These are phyloP conservation scores for Vandiemenella viatica DNA, from an alignment of 2,888 invertebrate genomes.

Conservation along the genomic window DNA sequence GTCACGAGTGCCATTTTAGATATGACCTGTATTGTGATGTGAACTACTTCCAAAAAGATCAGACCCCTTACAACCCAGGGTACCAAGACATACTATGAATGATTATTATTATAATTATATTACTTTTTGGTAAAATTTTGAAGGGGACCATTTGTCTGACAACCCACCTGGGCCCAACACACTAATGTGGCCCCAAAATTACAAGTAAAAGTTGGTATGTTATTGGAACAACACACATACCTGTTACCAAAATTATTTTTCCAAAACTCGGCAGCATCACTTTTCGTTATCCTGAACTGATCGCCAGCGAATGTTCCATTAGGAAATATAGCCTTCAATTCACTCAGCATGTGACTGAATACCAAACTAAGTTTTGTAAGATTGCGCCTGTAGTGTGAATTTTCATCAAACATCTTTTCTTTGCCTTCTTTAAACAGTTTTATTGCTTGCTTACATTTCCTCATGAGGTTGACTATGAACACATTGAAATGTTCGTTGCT, in stretches of 20 bases:
- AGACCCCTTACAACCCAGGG: no score
- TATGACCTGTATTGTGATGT: no score
- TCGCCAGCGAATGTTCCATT: constrained; percentile 92
- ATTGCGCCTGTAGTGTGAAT: constrained; percentile 84
- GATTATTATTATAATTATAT: no score
- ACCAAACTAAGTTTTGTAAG: constrained; percentile 95
- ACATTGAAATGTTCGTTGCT: constrained; percentile 94
- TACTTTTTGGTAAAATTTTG: background rate
- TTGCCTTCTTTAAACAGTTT: constrained; percentile 97
- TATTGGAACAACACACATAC: constrained; percentile 45
- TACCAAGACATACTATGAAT: no score
- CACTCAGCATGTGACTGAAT: constrained; percentile 98
- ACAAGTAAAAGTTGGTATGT: no score
- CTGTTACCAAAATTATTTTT: constrained; percentile 89
- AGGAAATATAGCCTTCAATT: constrained; percentile 95
- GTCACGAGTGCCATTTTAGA: no score
- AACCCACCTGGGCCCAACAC: no score
- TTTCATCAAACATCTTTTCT: constrained; percentile 97
- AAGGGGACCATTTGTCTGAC: background rate
- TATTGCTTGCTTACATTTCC: constrained; percentile 97
- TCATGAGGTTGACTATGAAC: constrained; percentile 93
- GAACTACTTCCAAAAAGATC: no score
- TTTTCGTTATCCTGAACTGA: constrained; percentile 96
- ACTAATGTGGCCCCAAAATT: no score
- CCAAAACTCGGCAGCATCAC: constrained; percentile 99